Evolutionary conservation across 2,888 invertebrate species (phyloP).

Genomic region (Caenorhabditis sp.): DNA sequence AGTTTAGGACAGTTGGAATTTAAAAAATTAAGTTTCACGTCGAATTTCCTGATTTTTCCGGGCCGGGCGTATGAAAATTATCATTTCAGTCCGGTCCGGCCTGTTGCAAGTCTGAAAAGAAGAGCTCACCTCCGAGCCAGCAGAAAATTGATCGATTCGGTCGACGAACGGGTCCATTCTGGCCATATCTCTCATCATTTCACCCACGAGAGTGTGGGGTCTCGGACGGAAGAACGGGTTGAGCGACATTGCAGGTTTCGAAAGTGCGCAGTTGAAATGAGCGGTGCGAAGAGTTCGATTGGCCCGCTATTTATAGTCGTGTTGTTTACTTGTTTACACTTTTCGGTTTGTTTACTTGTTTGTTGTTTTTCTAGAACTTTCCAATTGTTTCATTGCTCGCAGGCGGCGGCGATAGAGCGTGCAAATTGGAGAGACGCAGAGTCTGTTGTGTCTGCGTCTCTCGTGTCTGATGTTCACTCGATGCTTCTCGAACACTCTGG

Average conservation of each 20-base stretch:
- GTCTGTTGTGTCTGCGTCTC: slow-evolving; percentile 12
- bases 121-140: slow-evolving; percentile 19
- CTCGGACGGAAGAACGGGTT: slow-evolving; percentile 24
- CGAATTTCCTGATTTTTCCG: too few species aligned
- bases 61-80: too few species aligned
- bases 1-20: too few species aligned
- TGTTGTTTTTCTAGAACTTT: slow-evolving; percentile 36
- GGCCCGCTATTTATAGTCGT: slow-evolving; percentile 7
- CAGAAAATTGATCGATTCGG: background rate
- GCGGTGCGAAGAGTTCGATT: background rate
- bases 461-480: background rate
- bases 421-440: slow-evolving; percentile 2
- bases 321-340: slow-evolving; percentile 4
- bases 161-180: slow-evolving; percentile 4
- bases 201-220: slow-evolving; percentile 18
- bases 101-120: too few species aligned
- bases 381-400: slow-evolving; percentile 1
- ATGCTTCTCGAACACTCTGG: slow-evolving; percentile 15
- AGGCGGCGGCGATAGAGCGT: background rate
- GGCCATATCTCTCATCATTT: slow-evolving; percentile 25
- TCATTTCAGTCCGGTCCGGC: too few species aligned
- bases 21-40: too few species aligned
- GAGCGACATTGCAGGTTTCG: slow-evolving; percentile 17
- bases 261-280: slow-evolving; percentile 1
- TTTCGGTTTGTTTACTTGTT: too few species aligned